Percentiles rank a stretch among this genome's conserved stretches.
phyloP scores from a whole-genome alignment of 1,140 invertebrate species.

The Monochamus saltuarius region DNA sequence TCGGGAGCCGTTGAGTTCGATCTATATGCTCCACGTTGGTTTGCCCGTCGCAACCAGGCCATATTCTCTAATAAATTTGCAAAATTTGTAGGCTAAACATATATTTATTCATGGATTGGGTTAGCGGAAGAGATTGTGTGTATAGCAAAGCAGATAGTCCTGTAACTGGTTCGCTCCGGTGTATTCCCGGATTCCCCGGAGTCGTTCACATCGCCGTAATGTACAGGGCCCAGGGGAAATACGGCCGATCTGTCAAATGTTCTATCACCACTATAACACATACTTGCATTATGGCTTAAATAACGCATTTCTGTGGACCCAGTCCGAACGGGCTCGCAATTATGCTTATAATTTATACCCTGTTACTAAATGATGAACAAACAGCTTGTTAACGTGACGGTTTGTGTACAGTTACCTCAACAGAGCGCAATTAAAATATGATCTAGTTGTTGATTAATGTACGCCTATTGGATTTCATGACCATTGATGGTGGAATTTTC shows the following conservation, averaged over 20 bases:
- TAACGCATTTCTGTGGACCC: background rate
- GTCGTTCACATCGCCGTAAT: conserved; percentile 19
- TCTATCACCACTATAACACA: conserved; percentile 15
- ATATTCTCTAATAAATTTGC: conserved; percentile 24
- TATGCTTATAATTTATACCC: conserved; percentile 9
- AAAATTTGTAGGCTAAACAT: conserved; percentile 27
- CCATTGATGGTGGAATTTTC: too few species aligned
- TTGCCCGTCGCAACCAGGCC: conserved; percentile 10
- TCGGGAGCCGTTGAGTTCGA: too few species aligned
- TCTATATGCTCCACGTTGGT: background rate
- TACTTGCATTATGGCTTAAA: conserved; percentile 13
- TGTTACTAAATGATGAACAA: too few species aligned
- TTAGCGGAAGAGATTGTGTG: conserved; percentile 17
- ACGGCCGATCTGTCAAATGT: conserved; percentile 31
- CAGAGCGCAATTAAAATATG: too few species aligned
- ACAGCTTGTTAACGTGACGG: too few species aligned
- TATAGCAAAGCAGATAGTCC: background rate
- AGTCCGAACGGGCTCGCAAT: background rate
- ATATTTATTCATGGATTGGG: conserved; percentile 30
- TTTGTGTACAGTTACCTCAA: too few species aligned
- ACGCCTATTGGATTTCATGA: too few species aligned
- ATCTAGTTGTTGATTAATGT: too few species aligned
- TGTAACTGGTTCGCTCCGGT: background rate
- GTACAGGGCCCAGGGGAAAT: conserved; percentile 28
- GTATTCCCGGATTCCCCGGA: conserved; percentile 7